A percentile compares a stretch with the other conserved stretches of the same genome.
Conservation (phyloP, 2,797 vertebrate species). For the Gobio occitaniae region DNA sequence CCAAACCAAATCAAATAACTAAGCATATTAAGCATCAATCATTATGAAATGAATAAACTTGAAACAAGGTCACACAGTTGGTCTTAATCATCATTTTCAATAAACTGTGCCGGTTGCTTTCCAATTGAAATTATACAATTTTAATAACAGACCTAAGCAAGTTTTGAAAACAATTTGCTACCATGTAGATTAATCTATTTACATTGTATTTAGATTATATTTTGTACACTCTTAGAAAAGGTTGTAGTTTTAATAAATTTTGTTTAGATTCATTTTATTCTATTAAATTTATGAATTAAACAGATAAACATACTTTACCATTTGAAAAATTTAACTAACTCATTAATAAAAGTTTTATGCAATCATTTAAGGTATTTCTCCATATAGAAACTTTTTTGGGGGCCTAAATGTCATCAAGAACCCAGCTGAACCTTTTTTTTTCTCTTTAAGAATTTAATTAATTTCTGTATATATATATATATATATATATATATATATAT, state of each 20-base stretch:
- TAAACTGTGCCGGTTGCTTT: neutral
- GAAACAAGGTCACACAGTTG: neutral
- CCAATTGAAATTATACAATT: neutral
- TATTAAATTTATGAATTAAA: neutral
- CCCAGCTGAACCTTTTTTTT: no score
- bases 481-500: neutral
- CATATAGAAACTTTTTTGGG: neutral
- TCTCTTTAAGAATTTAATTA: neutral
- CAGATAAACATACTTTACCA: neutral
- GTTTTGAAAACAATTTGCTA: neutral
- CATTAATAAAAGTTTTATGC: neutral
- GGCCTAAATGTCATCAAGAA: neutral
- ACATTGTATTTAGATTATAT: neutral
- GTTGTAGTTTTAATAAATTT: no score
- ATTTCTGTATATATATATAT: neutral
- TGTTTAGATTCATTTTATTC: no score
- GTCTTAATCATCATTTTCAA: neutral
- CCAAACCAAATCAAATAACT: slow-evolving; percentile 15
- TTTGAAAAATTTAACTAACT: neutral
- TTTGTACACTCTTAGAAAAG: no score
- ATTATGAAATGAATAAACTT: slow-evolving; percentile 16
- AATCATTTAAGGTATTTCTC: neutral
- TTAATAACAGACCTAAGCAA: neutral
- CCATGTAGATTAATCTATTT: neutral
- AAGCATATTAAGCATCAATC: slow-evolving; percentile 6